phyloP scores from a whole-genome alignment of 2,113 vertebrate genomes.

The Semnornis frantzii region DNA sequence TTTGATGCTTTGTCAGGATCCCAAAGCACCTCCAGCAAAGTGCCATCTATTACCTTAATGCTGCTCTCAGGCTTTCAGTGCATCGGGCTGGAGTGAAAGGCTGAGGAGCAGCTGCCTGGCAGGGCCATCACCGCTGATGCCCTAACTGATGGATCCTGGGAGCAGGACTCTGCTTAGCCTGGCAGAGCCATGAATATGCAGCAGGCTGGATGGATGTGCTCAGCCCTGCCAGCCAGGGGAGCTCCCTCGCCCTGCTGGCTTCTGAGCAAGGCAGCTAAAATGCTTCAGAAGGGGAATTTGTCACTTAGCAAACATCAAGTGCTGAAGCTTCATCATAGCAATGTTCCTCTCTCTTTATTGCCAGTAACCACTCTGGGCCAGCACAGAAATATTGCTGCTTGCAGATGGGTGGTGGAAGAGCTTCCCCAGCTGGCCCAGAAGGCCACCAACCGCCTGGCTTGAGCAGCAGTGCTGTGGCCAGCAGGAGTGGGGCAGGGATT shows the following conservation, averaged over 20 bases:
- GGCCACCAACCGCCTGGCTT: too few species aligned
- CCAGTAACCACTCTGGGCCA: background rate
- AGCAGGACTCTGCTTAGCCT: background rate
- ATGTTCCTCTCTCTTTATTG: background rate
- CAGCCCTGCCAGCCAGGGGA: background rate
- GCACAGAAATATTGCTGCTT: background rate
- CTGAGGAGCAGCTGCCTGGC: background rate
- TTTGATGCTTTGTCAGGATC: constrained; percentile 40
- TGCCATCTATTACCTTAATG: background rate
- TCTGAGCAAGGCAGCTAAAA: background rate
- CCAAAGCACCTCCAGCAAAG: background rate
- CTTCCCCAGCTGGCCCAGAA: too few species aligned
- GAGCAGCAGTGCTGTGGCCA: too few species aligned
- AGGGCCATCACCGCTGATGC: background rate
- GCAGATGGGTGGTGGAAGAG: background rate
- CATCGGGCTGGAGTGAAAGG: background rate
- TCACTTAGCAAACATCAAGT: background rate
- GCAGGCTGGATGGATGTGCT: background rate
- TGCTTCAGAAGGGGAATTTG: background rate
- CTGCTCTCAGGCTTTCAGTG: background rate
- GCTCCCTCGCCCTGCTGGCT: background rate
- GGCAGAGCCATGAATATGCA: background rate
- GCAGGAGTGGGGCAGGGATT: too few species aligned
- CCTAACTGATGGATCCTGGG: background rate
- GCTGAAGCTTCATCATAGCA: background rate